A percentile compares a stretch with the other conserved stretches of the same genome.
phyloP scores from a whole-genome alignment of 2,113 vertebrate species.

The Callopanchax toddi region DNA sequence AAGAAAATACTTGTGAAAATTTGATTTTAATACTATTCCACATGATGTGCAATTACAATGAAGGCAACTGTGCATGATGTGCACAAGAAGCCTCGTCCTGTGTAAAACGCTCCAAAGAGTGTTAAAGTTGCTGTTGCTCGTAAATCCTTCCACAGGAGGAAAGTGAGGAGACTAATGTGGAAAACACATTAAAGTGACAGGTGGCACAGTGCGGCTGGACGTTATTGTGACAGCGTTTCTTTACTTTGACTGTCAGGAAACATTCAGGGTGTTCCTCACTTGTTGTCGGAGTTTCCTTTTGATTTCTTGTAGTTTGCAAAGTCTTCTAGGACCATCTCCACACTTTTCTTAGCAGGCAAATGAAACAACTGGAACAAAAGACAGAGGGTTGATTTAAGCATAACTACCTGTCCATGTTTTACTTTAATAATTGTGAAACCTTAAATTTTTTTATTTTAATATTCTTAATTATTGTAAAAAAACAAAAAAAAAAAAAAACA shows the following conservation, averaged over 20 bases:
- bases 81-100: neutral
- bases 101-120: neutral
- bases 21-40: neutral
- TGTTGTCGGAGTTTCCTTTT: conserved; percentile 96
- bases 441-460: too few species aligned
- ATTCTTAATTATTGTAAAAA: too few species aligned
- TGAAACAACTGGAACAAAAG: conserved; percentile 88
- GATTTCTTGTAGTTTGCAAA: conserved; percentile 98
- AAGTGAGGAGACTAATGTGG: neutral
- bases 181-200: conserved; percentile 2
- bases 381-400: neutral
- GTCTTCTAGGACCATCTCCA: conserved; percentile 94
- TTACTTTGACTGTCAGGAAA: neutral
- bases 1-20: too few species aligned
- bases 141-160: neutral
- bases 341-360: conserved; percentile 95
- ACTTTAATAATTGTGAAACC: too few species aligned
- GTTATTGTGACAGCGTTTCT: conserved; percentile 15
- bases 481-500: too few species aligned
- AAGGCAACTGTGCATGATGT: neutral
- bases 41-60: neutral
- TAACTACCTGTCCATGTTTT: too few species aligned
- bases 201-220: neutral
- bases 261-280: conserved; percentile 77
- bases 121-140: neutral